Conservation (phyloP, 2,888 invertebrate species). For the Sympetrum striolatum region DNA sequence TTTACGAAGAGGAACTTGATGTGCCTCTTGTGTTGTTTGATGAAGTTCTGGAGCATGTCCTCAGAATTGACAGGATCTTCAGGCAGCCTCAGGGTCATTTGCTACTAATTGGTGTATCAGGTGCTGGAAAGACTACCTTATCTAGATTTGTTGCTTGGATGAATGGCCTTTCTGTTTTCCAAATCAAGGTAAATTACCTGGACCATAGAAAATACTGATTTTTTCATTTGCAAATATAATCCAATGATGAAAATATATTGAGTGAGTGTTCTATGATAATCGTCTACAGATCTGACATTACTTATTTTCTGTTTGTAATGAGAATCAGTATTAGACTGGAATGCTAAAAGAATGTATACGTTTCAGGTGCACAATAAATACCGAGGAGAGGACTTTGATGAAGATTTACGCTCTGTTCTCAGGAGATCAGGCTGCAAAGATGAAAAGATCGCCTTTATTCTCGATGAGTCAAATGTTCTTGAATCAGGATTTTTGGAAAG, state of each 20-base stretch:
- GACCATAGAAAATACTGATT: not conserved
- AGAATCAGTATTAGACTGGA: not conserved
- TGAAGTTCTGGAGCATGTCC: constrained; percentile 98
- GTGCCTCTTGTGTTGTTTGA: constrained; percentile 98
- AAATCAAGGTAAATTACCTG: constrained; percentile 79
- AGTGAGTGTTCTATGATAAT: not conserved
- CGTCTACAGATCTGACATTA: not conserved
- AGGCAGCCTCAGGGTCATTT: constrained; percentile 98
- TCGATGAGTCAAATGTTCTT: constrained; percentile 98
- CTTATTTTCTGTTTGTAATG: too few relatives aligned
- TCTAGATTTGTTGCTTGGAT: constrained; percentile 99
- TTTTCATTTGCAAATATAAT: not conserved
- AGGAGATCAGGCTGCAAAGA: constrained; percentile 90
- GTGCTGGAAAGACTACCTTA: constrained; percentile 98
- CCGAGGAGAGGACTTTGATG: constrained; percentile 98
- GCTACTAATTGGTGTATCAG: constrained; percentile 96
- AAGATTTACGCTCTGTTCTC: constrained; percentile 90
- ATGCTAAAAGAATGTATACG: not conserved
- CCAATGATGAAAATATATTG: not conserved
- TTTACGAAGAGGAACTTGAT: constrained; percentile 99
- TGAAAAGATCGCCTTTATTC: constrained; percentile 98
- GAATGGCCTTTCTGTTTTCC: constrained; percentile 98
- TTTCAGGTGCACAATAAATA: constrained; percentile 95
- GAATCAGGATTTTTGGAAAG: constrained; percentile 98
- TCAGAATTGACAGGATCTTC: constrained; percentile 98